Evolutionary conservation across 2,113 vertebrate species (phyloP), one percentile per base, ranked within the genome.

Genomic region (Chaetops frenatus): DNA sequence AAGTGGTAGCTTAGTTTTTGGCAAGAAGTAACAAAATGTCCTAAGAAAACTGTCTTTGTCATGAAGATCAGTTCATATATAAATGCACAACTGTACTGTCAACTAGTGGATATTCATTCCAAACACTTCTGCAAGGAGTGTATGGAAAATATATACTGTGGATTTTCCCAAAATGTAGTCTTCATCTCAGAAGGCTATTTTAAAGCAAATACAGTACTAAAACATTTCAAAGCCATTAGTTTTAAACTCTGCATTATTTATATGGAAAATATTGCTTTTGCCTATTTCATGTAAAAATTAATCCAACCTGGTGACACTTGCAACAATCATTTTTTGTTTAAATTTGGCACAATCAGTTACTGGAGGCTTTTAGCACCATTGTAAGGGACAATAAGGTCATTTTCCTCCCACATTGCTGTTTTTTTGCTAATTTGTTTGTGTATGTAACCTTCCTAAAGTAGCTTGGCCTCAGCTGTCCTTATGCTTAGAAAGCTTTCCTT

Each of bases 1-100:
- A 85, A 86, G 72, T 31, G 33, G 42, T 31, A 74, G 76, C 83
- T 86, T 58, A 38, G 28, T 27, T 90, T 93, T 86, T 81, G 72
- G 88, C 80, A 44, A 86, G 61, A 82, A 35, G 24, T 70, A 66
- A 61, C 42, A 74, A 90, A 90, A 54, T 88, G 31, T 29, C 71
- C 44, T 56, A 18, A 86, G 51, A 96, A 93, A 90, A 65, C 44
- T 90, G 44, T 44, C 71, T 90, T 96, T 88, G 94, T 92, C 40
- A 25, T 64, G 67, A 88, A 60, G 35, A 88, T 93, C 64, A 56
- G 60, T 90, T 96, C 76, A 62, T 84, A 83, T 50, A 15, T 40
- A 50, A 38, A 25, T 16, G 62, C 62, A 56, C 44, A 88, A 62
- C 64, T 73, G 8, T 91, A n/a, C 60, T 90, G 90, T 95, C 76